These are phyloP conservation scores for Epizoanthus scotinus DNA, from an alignment of 92 coral and sea anemone genomes.

Conservation along the genomic window DNA sequence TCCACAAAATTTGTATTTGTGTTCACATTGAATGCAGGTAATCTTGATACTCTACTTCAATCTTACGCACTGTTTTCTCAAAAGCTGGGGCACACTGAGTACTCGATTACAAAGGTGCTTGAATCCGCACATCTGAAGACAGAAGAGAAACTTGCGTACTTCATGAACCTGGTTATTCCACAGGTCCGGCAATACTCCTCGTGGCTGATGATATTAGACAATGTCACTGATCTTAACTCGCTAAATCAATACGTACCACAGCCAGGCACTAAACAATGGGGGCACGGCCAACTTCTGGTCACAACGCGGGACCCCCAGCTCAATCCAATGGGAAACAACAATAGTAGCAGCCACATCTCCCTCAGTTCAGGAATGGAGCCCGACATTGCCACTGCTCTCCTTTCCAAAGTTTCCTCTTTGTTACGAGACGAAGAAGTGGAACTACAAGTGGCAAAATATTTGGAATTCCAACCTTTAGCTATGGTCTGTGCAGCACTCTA, in stretches of 20 bases:
- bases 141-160: slow-evolving; percentile 43
- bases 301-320: slow-evolving; percentile 35
- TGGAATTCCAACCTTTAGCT: slow-evolving; percentile 62
- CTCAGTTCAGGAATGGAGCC: slow-evolving; percentile 54
- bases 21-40: slow-evolving; percentile 46
- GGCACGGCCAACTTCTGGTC: slow-evolving; percentile 41
- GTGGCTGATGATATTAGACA: slow-evolving; percentile 59
- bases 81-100: slow-evolving; percentile 41
- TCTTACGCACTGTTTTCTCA: slow-evolving; percentile 47
- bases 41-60: slow-evolving; percentile 41
- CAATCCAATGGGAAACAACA: slow-evolving; percentile 2
- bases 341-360: slow-evolving; percentile 23
- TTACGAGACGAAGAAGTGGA: slow-evolving; percentile 30
- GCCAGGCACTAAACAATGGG: slow-evolving; percentile 27
- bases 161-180: slow-evolving; percentile 43
- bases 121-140: slow-evolving; percentile 33
- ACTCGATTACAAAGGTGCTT: slow-evolving; percentile 37
- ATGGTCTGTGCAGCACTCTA: slow-evolving; percentile 59
- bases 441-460: slow-evolving; percentile 39
- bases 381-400: slow-evolving; percentile 43
- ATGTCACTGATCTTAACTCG: slow-evolving; percentile 42
- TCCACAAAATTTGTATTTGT: slow-evolving; percentile 43
- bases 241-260: slow-evolving; percentile 17
- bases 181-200: slow-evolving; percentile 36
- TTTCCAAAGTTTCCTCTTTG: slow-evolving; percentile 36